Percentiles rank a stretch among this genome's conserved stretches.
These are phyloP conservation scores for Apis mellifera DNA, from an alignment of 1,140 invertebrate genomes.

Conservation along the genomic window DNA sequence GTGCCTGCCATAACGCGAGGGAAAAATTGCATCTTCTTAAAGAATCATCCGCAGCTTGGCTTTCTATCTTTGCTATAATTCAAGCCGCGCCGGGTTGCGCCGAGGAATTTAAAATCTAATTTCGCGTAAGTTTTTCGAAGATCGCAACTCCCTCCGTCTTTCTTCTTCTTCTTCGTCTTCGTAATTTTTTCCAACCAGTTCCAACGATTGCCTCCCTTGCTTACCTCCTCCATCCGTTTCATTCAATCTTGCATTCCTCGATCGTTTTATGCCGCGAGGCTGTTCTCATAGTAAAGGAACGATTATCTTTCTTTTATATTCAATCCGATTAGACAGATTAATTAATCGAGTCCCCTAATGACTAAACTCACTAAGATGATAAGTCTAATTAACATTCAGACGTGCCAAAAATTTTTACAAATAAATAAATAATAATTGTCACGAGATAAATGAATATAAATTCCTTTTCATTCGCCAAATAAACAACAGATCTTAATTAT, in stretches of 20 bases:
- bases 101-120: conserved; percentile 76
- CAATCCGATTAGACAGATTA: too few relatives aligned
- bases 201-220: conserved; percentile 54
- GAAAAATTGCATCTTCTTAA: conserved; percentile 72
- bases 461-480: too few relatives aligned
- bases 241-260: conserved; percentile 8
- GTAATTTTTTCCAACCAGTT: conserved; percentile 61
- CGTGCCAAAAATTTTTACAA: too few relatives aligned
- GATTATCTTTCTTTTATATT: neutral
- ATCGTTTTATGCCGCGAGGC: neutral
- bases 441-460: too few relatives aligned
- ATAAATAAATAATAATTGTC: too few relatives aligned
- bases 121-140: conserved; percentile 73
- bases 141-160: conserved; percentile 18
- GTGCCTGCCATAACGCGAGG: conserved; percentile 60
- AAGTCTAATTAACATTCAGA: too few relatives aligned
- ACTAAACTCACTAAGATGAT: too few relatives aligned
- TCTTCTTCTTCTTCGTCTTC: conserved; percentile 5
- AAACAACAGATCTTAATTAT: neutral
- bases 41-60: conserved; percentile 26
- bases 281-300: neutral
- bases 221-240: neutral
- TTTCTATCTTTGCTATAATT: conserved; percentile 70
- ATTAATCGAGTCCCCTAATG: too few relatives aligned
- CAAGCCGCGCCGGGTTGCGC: conserved; percentile 24